Conservation (phyloP, 1,140 invertebrate genomes). For the Diplogasteroides magnus region DNA sequence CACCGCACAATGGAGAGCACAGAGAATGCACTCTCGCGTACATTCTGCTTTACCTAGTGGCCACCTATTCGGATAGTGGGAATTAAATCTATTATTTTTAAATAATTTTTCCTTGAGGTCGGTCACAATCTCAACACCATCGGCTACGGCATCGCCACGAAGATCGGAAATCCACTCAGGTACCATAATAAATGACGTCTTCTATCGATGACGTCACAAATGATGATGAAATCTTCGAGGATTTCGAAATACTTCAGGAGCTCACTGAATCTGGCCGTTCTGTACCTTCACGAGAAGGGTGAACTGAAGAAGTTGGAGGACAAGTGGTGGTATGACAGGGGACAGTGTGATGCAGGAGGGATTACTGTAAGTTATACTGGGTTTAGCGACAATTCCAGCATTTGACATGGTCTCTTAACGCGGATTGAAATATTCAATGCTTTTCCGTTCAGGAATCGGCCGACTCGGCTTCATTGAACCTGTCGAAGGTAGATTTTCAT, state of each 20-base stretch:
- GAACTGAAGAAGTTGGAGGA: slow-evolving; percentile 81
- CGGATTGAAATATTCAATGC: neutral
- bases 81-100: too few relatives aligned
- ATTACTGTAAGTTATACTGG: slow-evolving; percentile 35
- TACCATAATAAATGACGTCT: too few relatives aligned
- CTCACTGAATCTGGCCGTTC: slow-evolving; percentile 79
- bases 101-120: neutral
- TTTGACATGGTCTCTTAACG: neutral
- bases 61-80: too few relatives aligned
- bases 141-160: slow-evolving; percentile 55
- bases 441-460: slow-evolving; percentile 35
- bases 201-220: too few relatives aligned
- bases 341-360: slow-evolving; percentile 57
- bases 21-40: too few relatives aligned
- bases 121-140: slow-evolving; percentile 56
- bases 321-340: slow-evolving; percentile 82
- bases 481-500: slow-evolving; percentile 97
- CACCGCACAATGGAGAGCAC: too few relatives aligned
- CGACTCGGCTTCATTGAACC: slow-evolving; percentile 64
- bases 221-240: slow-evolving; percentile 53
- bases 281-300: slow-evolving; percentile 84
- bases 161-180: slow-evolving; percentile 54
- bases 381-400: neutral
- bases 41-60: too few relatives aligned
- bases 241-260: slow-evolving; percentile 65